phyloP scores from a whole-genome alignment of 2,888 invertebrate genomes.

The Dinocampus coccinellae region DNA sequence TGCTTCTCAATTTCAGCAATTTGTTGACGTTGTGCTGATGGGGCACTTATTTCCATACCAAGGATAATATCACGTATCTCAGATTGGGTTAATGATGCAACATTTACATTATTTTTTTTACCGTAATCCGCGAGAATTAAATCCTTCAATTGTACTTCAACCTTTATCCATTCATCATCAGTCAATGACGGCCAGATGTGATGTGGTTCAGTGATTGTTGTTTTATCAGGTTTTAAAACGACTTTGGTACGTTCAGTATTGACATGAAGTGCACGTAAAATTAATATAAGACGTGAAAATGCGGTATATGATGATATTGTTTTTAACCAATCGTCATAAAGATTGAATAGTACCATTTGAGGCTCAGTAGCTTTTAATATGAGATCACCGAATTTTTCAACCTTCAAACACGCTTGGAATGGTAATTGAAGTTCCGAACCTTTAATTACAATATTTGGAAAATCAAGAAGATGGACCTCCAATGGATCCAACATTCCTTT shows the following conservation, averaged over 20 bases:
- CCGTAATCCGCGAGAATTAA: conserved; percentile 99
- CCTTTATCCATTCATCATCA: conserved; percentile 99
- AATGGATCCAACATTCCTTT: conserved; percentile 99
- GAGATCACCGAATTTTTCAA: conserved; percentile 99
- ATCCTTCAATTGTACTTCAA: conserved; percentile 98
- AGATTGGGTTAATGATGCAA: conserved; percentile 98
- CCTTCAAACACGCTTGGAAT: conserved; percentile 98
- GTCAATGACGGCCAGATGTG: conserved; percentile 99
- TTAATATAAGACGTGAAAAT: conserved; percentile 96
- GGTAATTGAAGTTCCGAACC: conserved; percentile 98
- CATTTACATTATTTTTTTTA: conserved; percentile 99
- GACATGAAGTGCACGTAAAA: conserved; percentile 96
- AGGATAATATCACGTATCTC: conserved; percentile 99
- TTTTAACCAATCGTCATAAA: conserved; percentile 99
- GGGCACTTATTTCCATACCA: conserved; percentile 99
- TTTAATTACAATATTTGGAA: conserved; percentile 99
- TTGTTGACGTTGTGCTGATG: conserved; percentile 98
- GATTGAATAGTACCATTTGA: conserved; percentile 99
- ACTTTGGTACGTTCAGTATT: conserved; percentile 99
- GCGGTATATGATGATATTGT: conserved; percentile 99
- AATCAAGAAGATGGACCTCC: conserved; percentile 99
- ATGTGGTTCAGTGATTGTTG: conserved; percentile 98
- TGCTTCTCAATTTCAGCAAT: conserved; percentile 99
- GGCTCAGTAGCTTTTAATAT: conserved; percentile 99
- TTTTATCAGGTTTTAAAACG: conserved; percentile 98